These are phyloP conservation scores for Blastomussa wellsi DNA, from an alignment of 92 coral and sea anemone species.

Conservation along the genomic window DNA sequence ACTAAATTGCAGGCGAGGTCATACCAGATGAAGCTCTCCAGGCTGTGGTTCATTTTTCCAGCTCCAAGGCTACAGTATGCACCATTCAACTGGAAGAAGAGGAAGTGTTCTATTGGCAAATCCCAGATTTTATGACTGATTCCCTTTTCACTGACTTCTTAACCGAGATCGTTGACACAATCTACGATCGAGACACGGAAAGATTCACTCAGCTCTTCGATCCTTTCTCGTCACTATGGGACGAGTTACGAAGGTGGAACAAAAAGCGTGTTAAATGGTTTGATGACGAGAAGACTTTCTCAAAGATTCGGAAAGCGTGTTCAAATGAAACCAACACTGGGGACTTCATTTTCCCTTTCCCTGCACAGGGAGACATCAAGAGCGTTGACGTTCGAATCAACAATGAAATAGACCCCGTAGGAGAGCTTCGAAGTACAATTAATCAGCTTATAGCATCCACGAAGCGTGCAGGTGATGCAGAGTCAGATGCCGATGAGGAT, in stretches of 20 bases:
- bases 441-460: neutral
- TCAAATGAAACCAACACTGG: neutral
- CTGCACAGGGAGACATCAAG: constrained; percentile 4
- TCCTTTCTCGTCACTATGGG: neutral
- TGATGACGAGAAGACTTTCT: neutral
- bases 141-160: constrained; percentile 38
- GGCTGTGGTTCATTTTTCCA: constrained; percentile 8
- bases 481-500: neutral
- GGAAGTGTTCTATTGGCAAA: constrained; percentile 2
- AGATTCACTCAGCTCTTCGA: neutral
- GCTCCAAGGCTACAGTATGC: neutral
- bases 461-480: neutral
- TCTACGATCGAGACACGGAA: neutral
- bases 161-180: constrained; percentile 18
- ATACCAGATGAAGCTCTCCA: neutral
- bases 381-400: constrained; percentile 23
- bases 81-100: neutral
- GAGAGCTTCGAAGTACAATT: constrained; percentile 20
- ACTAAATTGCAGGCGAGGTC: constrained; percentile 27
- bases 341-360: neutral
- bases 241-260: constrained; percentile 5
- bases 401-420: constrained; percentile 12
- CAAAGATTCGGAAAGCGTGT: neutral
- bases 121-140: constrained; percentile 1
- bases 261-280: constrained; percentile 18